Evolutionary conservation across 2,888 invertebrate species (phyloP).

Genomic region (Netelia melanura): DNA sequence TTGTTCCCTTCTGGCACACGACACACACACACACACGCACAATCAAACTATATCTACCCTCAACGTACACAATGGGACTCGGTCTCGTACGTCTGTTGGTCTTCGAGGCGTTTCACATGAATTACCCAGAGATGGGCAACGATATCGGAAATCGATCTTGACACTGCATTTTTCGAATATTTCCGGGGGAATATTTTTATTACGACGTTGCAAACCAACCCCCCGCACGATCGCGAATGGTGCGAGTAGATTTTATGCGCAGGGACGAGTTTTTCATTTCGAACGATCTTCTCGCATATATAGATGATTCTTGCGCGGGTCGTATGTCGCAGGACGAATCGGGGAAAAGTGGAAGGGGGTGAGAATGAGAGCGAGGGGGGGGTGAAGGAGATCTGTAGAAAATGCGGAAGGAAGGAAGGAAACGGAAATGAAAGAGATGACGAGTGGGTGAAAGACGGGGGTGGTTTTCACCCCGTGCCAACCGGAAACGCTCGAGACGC

Average conservation of each 20-base stretch:
- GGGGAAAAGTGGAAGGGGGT: conserved; percentile 3
- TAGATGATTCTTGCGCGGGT: not conserved
- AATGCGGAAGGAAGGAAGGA: conserved; percentile 52
- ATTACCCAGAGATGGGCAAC: conserved; percentile 37
- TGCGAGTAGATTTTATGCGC: no score
- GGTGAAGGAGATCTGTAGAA: conserved; percentile 29
- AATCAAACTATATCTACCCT: not conserved
- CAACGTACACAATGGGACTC: not conserved
- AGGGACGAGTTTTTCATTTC: conserved; percentile 26
- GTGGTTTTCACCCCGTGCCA: conserved; percentile 41
- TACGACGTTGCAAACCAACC: not conserved
- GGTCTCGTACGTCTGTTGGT: conserved; percentile 4
- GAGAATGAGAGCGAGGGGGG: not conserved
- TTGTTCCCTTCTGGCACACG: not conserved
- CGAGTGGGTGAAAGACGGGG: conserved; percentile 11
- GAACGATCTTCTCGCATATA: not conserved
- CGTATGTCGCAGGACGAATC: conserved; percentile 1
- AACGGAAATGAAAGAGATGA: conserved; percentile 48
- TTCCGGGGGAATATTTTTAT: conserved; percentile 48
- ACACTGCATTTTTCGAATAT: conserved; percentile 58
- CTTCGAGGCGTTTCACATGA: conserved; percentile 28
- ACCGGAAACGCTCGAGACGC: conserved; percentile 52
- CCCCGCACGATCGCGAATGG: not conserved
- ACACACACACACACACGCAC: not conserved
- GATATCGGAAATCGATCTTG: conserved; percentile 59